Conservation (phyloP, 2,797 vertebrate genomes). For the Scolopax bukidnonensis region DNA sequence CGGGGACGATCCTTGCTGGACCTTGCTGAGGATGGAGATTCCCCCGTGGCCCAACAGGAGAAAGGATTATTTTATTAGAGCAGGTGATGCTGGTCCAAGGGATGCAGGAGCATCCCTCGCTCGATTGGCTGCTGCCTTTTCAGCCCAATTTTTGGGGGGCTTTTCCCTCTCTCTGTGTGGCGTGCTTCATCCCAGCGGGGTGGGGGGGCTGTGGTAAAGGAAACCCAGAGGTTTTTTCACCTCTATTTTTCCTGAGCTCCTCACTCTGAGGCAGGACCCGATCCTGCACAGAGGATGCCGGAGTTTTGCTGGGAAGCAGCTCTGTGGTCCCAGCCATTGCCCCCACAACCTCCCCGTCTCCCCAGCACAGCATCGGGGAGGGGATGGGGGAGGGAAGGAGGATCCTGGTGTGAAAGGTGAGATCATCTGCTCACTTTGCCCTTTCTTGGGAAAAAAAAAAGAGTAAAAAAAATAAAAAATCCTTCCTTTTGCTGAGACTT, state of each 20-base stretch:
- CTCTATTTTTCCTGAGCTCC: not conserved
- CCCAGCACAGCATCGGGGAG: not conserved
- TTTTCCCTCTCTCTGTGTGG: fast-evolving
- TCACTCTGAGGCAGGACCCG: fast-evolving
- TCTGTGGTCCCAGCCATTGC: not conserved
- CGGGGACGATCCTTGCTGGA: not conserved
- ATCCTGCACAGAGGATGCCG: not conserved
- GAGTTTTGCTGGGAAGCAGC: not conserved
- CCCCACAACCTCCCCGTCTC: fast-evolving
- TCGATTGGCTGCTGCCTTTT: fast-evolving
- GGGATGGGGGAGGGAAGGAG: not conserved
- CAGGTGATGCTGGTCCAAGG: not conserved
- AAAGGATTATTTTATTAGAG: not conserved
- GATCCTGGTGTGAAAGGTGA: constrained; percentile 67
- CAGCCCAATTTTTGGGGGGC: not conserved
- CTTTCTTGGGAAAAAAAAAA: constrained; percentile 56
- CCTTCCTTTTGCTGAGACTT: constrained; percentile 69
- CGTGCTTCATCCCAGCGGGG: not conserved
- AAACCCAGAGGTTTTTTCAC: not conserved
- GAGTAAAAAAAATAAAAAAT: not conserved
- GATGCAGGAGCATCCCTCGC: fast-evolving
- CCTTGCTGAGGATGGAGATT: not conserved
- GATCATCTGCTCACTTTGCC: constrained; percentile 62
- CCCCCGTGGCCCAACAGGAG: not conserved
- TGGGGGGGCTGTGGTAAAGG: fast-evolving